phyloP scores from a whole-genome alignment of 2,888 invertebrate species.

The Luffia ferchaultella region DNA sequence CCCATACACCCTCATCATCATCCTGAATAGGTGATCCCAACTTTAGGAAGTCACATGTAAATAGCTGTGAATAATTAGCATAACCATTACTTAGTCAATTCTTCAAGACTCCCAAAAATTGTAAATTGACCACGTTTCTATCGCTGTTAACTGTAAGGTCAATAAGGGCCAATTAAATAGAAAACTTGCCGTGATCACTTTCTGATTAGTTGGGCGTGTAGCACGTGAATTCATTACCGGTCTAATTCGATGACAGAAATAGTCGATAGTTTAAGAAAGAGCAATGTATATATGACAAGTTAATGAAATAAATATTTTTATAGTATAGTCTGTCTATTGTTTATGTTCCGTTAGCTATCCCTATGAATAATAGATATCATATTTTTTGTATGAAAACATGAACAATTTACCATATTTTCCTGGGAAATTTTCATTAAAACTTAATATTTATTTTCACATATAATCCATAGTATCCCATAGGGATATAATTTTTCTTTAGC shows the following conservation, averaged over 20 bases:
- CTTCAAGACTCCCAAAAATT: background rate
- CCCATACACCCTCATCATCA: conserved; percentile 31
- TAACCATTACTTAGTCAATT: background rate
- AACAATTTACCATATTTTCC: conserved; percentile 1
- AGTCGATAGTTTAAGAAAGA: background rate
- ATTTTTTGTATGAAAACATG: too few species aligned
- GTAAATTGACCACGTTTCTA: background rate
- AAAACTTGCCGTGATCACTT: background rate
- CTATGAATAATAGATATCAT: too few species aligned
- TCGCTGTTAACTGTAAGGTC: background rate
- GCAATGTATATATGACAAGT: background rate
- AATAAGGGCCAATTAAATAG: too few species aligned
- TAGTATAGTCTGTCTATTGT: too few species aligned
- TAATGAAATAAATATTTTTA: background rate
- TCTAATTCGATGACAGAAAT: background rate
- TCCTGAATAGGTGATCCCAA: conserved; percentile 45
- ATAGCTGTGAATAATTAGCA: background rate
- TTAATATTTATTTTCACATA: too few species aligned
- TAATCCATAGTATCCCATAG: too few species aligned
- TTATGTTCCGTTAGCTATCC: too few species aligned
- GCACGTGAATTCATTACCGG: background rate
- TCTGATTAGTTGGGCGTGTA: background rate
- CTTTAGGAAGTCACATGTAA: background rate
- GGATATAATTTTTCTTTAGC: too few species aligned
- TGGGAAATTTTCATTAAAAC: too few species aligned